Evolutionary conservation across 2,797 vertebrate genomes (phyloP), one percentile per base, ranked within the genome.

Genomic region (Cuniculus paca): DNA sequence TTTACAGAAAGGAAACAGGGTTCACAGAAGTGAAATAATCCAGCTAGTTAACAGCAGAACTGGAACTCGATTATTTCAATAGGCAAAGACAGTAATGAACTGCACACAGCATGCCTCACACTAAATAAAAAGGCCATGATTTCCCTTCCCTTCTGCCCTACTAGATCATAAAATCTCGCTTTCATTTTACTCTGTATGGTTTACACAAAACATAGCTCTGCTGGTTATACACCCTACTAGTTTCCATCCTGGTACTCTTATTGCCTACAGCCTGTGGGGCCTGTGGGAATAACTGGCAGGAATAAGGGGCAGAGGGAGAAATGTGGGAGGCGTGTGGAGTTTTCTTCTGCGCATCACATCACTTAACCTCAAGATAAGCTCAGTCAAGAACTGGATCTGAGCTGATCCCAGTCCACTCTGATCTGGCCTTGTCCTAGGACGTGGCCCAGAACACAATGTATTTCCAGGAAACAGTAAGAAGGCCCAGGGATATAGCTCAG

Each of bases 381-480:
- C 52, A 34, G 74, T 54, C 63, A 54, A 84, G 45, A 86, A n/a
- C 61, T 11, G 17, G 74, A n/a, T 58, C 34, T 56, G 42, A 54
- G 45, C 36, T 39, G 39, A 78, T 42, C 48, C 88, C 72, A 74
- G 12, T 48, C 42, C 34, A 56, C 45, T 91, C 19, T 34, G 72
- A 87, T 45, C 48, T 52, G 54, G 48, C 72, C 50, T 82, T 86
- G 45, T 75, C 77, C 90, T n/a, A 9, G 31, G 34, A 95, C 88
- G 34, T 81, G 60, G 58, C 80, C 70, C 68, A 58, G 52, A 95
- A 82, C 48, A 65, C 72, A 68, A 34, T 60, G 85, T 17, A 56
- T 85, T 86, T 93, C 84, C 90, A 89, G 86, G 34, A 88, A 82
- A 84, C 31, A 88, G 65, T 34, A 36, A 19, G 50, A 54, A 3